Evolutionary conservation across 2,113 vertebrate species (phyloP).

Genomic region (Macrotis lagotis): DNA sequence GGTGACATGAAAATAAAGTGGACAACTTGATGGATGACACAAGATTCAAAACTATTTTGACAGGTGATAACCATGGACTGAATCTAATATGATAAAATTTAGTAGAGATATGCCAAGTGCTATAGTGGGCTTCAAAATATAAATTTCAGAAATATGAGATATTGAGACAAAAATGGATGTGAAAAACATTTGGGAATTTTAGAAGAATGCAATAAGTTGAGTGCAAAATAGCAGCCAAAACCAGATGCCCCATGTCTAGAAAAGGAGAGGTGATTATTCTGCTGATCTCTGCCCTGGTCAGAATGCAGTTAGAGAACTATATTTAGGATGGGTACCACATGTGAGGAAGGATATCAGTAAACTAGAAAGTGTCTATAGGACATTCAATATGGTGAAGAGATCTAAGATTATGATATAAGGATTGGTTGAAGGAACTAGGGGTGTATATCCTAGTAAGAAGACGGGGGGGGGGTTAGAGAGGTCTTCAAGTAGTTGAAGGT

Average conservation of each 20-base stretch:
- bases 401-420: not conserved
- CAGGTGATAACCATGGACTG: not conserved
- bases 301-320: not conserved
- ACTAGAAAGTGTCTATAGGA: not conserved
- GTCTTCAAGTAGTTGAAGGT: not conserved
- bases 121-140: not conserved
- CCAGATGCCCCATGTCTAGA: not conserved
- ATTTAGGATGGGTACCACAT: not conserved
- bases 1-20: not conserved
- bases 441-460: not conserved
- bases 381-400: not conserved
- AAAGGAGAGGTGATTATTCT: not conserved
- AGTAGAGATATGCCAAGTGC: not conserved
- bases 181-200: not conserved
- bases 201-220: not conserved
- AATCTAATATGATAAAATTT: not conserved
- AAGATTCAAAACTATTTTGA: not conserved
- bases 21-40: not conserved
- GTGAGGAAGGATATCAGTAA: not conserved
- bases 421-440: not conserved
- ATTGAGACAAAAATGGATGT: not conserved
- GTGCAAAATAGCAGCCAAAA: not conserved
- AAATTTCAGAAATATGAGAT: not conserved
- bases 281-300: not conserved
- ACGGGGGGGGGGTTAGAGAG: not conserved